Conservation (phyloP, 1,140 invertebrate species). For the Philaenus spumarius region DNA sequence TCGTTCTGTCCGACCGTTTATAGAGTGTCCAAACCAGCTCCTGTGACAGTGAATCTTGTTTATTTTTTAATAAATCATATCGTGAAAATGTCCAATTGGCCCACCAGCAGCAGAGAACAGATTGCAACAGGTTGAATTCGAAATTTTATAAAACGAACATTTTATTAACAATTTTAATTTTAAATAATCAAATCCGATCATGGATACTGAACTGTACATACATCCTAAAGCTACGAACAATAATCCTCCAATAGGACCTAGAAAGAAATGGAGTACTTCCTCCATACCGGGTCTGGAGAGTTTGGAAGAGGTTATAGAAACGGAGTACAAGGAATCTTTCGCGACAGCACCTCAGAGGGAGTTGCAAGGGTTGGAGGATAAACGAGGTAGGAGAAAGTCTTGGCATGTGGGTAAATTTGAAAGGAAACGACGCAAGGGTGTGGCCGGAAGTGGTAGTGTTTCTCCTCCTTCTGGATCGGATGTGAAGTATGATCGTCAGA, state of each 20-base stretch:
- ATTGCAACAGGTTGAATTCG: neutral
- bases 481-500: conserved; percentile 51
- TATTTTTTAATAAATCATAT: no score
- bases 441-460: conserved; percentile 41
- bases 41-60: no score
- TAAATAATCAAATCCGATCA: neutral
- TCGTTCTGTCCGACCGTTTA: no score
- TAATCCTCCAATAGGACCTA: conserved; percentile 27
- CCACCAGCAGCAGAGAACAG: no score
- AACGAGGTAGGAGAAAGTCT: conserved; percentile 50
- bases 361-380: conserved; percentile 4
- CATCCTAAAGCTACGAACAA: conserved; percentile 23
- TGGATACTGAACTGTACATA: conserved; percentile 26
- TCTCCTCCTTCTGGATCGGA: conserved; percentile 30
- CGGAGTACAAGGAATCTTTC: neutral
- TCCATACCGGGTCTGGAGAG: conserved; percentile 41
- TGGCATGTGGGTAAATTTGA: conserved; percentile 64
- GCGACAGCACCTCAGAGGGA: neutral
- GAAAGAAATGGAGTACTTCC: conserved; percentile 41
- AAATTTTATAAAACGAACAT: neutral
- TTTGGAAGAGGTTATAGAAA: conserved; percentile 32
- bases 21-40: no score
- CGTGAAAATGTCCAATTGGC: no score
- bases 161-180: neutral
- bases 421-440: conserved; percentile 56